Percentiles rank a stretch among this genome's conserved stretches.
phyloP scores from a whole-genome alignment of 2,113 vertebrate genomes.

The Willisornis vidua region DNA sequence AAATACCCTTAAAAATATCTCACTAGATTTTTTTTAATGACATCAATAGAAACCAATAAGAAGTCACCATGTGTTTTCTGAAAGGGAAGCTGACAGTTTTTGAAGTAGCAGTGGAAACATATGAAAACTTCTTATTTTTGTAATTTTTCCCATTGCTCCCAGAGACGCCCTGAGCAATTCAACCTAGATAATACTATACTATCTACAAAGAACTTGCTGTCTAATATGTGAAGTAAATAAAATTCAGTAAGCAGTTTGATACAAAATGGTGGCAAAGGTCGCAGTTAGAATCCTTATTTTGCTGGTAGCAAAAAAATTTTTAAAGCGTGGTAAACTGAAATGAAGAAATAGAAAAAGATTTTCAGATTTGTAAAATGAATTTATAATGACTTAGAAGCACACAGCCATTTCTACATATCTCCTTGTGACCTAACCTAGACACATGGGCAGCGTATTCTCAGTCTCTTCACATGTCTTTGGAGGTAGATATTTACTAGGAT shows the following conservation, averaged over 20 bases:
- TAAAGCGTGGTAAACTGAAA: not conserved
- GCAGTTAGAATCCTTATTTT: not conserved
- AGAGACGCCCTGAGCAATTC: not conserved
- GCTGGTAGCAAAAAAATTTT: not conserved
- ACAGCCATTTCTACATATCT: rapidly evolving
- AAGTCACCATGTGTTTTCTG: not conserved
- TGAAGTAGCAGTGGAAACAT: not conserved
- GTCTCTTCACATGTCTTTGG: not conserved
- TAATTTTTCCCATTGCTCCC: not conserved
- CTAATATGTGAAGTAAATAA: not conserved
- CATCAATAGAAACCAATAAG: not conserved
- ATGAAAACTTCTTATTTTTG: not conserved
- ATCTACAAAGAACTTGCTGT: not conserved
- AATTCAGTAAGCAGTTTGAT: not conserved
- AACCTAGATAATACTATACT: not conserved
- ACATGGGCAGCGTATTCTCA: not conserved
- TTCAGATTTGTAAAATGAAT: not conserved
- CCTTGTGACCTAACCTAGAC: not conserved
- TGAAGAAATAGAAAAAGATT: not conserved
- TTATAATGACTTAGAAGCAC: not conserved
- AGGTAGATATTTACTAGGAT: not conserved
- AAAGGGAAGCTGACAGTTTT: not conserved
- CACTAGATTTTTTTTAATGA: not conserved
- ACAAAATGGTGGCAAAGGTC: not conserved
- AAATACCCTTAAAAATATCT: not conserved